A percentile compares a stretch with the other conserved stretches of the same genome.
These are phyloP conservation scores for Tenthredo notha DNA, from an alignment of 2,888 invertebrate genomes.

Conservation along the genomic window DNA sequence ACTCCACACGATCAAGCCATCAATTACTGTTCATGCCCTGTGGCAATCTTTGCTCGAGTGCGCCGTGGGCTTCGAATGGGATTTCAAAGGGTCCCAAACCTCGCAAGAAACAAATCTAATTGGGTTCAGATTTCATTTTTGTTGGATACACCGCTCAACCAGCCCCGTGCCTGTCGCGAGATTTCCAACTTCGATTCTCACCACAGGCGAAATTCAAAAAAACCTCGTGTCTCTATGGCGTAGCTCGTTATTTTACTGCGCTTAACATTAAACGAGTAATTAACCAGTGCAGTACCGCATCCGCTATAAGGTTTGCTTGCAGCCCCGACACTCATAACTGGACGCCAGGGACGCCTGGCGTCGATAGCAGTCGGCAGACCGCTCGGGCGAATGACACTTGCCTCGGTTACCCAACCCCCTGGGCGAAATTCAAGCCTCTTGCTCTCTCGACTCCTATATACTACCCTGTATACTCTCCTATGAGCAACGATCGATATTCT, in stretches of 20 bases:
- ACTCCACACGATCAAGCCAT: conserved; percentile 40
- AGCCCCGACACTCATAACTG: conserved; percentile 46
- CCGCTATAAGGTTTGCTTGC: conserved; percentile 24
- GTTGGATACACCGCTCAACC: background rate
- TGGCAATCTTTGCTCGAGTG: conserved; percentile 19
- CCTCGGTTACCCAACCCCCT: conserved; percentile 54
- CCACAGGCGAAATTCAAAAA: conserved; percentile 4
- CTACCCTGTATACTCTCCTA: conserved; percentile 42
- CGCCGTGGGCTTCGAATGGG: background rate
- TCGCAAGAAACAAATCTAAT: conserved; percentile 24
- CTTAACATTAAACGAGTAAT: conserved; percentile 38
- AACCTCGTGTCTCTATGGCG: background rate
- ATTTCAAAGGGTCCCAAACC: background rate
- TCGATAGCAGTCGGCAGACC: conserved; percentile 49
- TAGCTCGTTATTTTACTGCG: conserved; percentile 38
- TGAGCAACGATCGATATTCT: conserved; percentile 73
- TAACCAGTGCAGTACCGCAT: conserved; percentile 30
- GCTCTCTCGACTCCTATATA: conserved; percentile 38
- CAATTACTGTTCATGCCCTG: conserved; percentile 29
- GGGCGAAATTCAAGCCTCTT: conserved; percentile 34
- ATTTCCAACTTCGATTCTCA: conserved; percentile 14
- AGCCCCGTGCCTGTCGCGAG: background rate
- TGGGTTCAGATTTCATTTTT: conserved; percentile 34
- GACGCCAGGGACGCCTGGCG: conserved; percentile 49
- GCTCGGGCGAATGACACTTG: conserved; percentile 69